A percentile compares a stretch with the other conserved stretches of the same genome.
These are phyloP conservation scores for Clarias magur DNA, from an alignment of 2,113 vertebrate genomes.

Conservation along the genomic window DNA sequence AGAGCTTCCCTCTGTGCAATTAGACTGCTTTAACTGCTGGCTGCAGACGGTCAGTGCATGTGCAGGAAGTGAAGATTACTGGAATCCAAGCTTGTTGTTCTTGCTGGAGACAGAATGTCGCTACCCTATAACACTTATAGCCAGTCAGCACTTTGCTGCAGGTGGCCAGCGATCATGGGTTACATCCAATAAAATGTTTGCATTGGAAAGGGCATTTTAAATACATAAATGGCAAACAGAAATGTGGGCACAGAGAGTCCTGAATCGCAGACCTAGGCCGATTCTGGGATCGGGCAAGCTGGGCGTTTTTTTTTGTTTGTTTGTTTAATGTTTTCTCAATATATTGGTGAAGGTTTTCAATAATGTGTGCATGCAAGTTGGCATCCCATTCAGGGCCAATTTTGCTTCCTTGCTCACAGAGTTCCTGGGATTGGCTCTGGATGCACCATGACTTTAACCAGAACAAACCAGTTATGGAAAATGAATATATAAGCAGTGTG, in stretches of 20 bases:
- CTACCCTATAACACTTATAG: constrained; percentile 53
- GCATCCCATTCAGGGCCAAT: neutral
- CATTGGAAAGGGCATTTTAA: neutral
- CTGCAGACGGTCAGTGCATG: constrained; percentile 63
- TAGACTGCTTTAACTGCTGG: constrained; percentile 69
- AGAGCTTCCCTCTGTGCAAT: constrained; percentile 70
- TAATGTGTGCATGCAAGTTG: neutral
- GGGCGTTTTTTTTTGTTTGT: neutral
- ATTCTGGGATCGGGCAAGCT: neutral
- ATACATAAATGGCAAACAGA: neutral
- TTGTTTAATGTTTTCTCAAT: neutral
- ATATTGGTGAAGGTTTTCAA: neutral
- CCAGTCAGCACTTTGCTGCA: constrained; percentile 31
- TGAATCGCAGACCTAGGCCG: neutral
- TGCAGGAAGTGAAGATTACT: constrained; percentile 66
- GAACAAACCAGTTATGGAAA: neutral
- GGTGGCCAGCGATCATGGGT: constrained; percentile 26
- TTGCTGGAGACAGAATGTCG: constrained; percentile 63
- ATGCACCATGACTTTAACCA: neutral
- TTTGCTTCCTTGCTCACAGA: neutral
- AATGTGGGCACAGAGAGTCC: neutral
- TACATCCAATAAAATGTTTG: constrained; percentile 24
- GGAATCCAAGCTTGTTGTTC: constrained; percentile 58
- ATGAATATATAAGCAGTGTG: neutral
- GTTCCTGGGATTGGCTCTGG: neutral